A percentile compares a stretch with the other conserved stretches of the same genome.
These are phyloP conservation scores for Lamproptera curius DNA, from an alignment of 2,888 invertebrate genomes.

Conservation along the genomic window DNA sequence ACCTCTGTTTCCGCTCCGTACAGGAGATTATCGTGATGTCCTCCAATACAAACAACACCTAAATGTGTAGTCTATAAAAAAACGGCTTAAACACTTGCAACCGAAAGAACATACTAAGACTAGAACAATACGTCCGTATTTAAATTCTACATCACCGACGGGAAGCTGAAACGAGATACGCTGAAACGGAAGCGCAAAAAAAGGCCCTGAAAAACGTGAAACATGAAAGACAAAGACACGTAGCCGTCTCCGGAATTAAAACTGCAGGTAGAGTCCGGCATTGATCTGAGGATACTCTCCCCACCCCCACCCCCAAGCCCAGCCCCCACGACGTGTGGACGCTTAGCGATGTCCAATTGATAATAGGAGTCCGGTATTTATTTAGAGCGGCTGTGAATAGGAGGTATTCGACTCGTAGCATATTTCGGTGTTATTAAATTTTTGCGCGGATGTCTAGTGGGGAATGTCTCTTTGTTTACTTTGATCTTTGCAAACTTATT, in stretches of 20 bases:
- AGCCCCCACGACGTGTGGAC: slow-evolving; percentile 24
- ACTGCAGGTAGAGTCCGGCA: slow-evolving; percentile 75
- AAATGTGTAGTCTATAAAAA: no score
- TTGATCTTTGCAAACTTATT: no score
- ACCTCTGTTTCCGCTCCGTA: no score
- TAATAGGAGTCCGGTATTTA: slow-evolving; percentile 48
- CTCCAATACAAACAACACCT: no score
- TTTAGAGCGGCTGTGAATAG: slow-evolving; percentile 19
- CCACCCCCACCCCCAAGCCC: slow-evolving; percentile 28
- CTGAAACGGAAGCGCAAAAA: background rate
- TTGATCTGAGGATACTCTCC: slow-evolving; percentile 66
- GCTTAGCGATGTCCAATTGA: slow-evolving; percentile 50
- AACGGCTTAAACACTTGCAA: no score
- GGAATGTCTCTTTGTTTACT: no score
- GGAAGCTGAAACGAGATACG: no score
- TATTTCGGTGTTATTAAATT: background rate
- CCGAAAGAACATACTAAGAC: no score
- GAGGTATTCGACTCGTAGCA: background rate
- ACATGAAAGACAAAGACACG: slow-evolving; percentile 31
- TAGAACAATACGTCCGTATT: no score
- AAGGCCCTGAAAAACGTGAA: slow-evolving; percentile 23
- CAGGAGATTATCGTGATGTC: no score
- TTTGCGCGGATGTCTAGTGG: no score
- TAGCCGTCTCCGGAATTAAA: slow-evolving; percentile 53
- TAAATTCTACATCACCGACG: no score